Conservation (phyloP, 1,140 invertebrate genomes). For the Drosophila lini region DNA sequence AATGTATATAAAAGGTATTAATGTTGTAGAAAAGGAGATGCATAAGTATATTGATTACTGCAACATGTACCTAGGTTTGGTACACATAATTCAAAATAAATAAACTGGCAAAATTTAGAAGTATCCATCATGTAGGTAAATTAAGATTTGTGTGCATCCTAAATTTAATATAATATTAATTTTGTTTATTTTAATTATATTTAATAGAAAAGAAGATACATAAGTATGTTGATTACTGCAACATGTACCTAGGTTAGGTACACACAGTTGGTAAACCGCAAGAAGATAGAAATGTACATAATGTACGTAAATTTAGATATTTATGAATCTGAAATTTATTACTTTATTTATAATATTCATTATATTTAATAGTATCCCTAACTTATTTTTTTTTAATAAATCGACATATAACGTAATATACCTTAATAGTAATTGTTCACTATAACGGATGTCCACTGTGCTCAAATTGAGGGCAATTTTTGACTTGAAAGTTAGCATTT, state of each 20-base stretch:
- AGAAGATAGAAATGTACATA: too few relatives aligned
- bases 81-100: background rate
- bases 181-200: too few relatives aligned
- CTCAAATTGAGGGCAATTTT: constrained; percentile 1
- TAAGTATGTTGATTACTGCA: too few relatives aligned
- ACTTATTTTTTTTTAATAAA: too few relatives aligned
- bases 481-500: background rate
- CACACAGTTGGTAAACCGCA: too few relatives aligned
- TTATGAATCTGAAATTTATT: too few relatives aligned
- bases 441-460: background rate
- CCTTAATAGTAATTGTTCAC: background rate
- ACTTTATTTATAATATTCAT: too few relatives aligned
- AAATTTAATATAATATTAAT: too few relatives aligned
- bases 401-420: too few relatives aligned
- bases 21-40: background rate
- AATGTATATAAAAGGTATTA: background rate
- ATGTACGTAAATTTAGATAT: too few relatives aligned
- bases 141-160: background rate
- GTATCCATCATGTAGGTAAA: background rate
- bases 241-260: background rate
- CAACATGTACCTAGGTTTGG: background rate
- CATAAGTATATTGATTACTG: too few relatives aligned
- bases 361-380: too few relatives aligned
- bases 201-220: background rate
- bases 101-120: background rate